phyloP scores from a whole-genome alignment of 1,140 invertebrate genomes.

The Euura saliciscinereae region DNA sequence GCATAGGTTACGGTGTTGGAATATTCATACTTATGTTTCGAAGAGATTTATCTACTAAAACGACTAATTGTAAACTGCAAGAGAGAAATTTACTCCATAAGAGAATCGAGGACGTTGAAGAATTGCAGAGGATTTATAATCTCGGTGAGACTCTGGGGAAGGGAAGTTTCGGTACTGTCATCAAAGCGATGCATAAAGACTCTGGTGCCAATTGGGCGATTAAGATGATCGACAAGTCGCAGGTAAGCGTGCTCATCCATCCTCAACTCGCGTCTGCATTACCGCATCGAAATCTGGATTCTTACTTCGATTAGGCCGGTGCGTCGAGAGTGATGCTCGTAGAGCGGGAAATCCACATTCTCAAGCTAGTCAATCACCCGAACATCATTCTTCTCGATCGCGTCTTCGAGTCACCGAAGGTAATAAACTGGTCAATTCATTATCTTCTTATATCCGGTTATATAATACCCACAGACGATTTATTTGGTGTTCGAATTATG shows the following conservation, averaged over 20 bases:
- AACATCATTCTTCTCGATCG: conserved; percentile 63
- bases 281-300: neutral
- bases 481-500: conserved; percentile 62
- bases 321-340: conserved; percentile 50
- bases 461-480: conserved; percentile 31
- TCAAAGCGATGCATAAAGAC: conserved; percentile 50
- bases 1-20: neutral
- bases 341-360: conserved; percentile 61
- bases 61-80: conserved; percentile 21
- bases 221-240: conserved; percentile 62
- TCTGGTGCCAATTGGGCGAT: conserved; percentile 58
- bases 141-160: conserved; percentile 55
- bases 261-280: neutral
- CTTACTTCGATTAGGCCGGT: conserved; percentile 44
- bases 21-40: conserved; percentile 20
- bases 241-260: conserved; percentile 44
- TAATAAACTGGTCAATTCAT: neutral
- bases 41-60: neutral
- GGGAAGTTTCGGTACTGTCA: conserved; percentile 63
- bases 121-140: conserved; percentile 39
- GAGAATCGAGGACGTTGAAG: conserved; percentile 33
- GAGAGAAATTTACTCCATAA: conserved; percentile 21
- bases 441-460: neutral
- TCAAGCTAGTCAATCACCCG: conserved; percentile 62
- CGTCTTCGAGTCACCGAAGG: conserved; percentile 60